Base-by-base conservation (phyloP, 2,797 vertebrate species). In the Sebastes itinus region DNA sequence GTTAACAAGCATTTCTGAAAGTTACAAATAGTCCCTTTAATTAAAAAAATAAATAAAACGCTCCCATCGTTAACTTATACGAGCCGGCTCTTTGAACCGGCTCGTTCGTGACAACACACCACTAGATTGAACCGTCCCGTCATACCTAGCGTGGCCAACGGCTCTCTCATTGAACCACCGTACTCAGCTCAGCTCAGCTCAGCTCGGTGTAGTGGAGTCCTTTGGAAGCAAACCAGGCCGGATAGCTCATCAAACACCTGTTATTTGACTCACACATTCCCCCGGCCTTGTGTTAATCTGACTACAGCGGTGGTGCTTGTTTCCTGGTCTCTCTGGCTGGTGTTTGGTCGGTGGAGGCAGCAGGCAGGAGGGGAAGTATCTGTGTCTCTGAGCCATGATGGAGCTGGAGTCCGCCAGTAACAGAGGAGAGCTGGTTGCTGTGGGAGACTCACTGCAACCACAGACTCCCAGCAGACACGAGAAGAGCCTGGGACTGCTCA, bases 401-500 rank as follows among this genome's bases (percentile, higher is more conserved):
- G 95, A 96, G 93, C 92, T 96, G 69, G 96, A 96, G 88, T 81
- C 94, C 86, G 93, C 92, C 84, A 92, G 91, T 81, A 94, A 80
- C 25, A 87, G 96, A 79, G 90, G 88, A 80, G 95, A 96, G 35
- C 92, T 92, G 90, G 95, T 94, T 84, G 94, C 95, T 25, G 96
- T 96, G 95, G 97, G 96, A 80, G 97, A 97, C 91, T 93, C 95
- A 83, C 90, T 97, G 83, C 96, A 97, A 81, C 96, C 97, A 23
- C 96, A 97, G 86, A 96, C 97, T 4, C 97, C 98, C 16, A 99
- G 97, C 94, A 96, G 98, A 22, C 98, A 99, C 89, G 98, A 99
- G 89, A 99, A 99, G 94, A 99, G 98, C 81, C 94, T 99, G 59
- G 98, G 98, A 38, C 94, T 99, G 82, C 97, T 99, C 84, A 99